Evolutionary conservation across 2,888 invertebrate species (phyloP), one percentile per base, ranked within the genome.

Genomic region (Meandrusa payeni): DNA sequence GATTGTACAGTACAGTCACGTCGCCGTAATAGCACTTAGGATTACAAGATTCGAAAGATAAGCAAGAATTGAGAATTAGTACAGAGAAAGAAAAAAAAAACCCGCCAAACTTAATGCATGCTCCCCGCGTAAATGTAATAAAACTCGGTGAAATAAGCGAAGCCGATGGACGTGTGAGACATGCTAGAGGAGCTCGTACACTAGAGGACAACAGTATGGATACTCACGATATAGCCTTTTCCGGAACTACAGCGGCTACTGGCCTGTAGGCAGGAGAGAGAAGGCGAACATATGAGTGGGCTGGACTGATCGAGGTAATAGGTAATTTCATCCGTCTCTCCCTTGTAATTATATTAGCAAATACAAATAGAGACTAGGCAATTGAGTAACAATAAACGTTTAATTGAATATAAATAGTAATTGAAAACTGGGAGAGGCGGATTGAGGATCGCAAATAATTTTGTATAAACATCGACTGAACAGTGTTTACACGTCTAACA

Each of bases 211-310:
- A 80, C 75, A 78, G 72, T 76, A 75, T 67, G 63, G 74, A 87
- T 91, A 95, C 95, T 94, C 91, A 95, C 95, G 95, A 95, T 95
- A 94, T 95, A 95, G 92, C 95, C 95, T 92, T 94, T 95, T 90
- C 94, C 95, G 90, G 94, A 95, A 91, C 94, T 95, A 91, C 95
- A 94, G 90, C 94, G 93, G 91, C 94, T 95, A 92, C 94, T 94
- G 88, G 94, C 94, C 95, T 95, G 91, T 79, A 79, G 79, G 82
- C 90, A 91, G 77, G 82, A 80, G 80, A 88, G 75, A 83, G 80
- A 88, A 85, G 85, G 88, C 85, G 85, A 82, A 88, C 83, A 78
- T 79, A 79, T 87, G 80, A 86, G 81, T 86, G 83, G 83, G 76
- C 62, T 69, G 71, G 73, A 79, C 72, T 76, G 76, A 76, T 66